These are phyloP conservation scores for Melanotaenia trifasciata DNA, from an alignment of 2,797 vertebrate genomes.

Conservation along the genomic window DNA sequence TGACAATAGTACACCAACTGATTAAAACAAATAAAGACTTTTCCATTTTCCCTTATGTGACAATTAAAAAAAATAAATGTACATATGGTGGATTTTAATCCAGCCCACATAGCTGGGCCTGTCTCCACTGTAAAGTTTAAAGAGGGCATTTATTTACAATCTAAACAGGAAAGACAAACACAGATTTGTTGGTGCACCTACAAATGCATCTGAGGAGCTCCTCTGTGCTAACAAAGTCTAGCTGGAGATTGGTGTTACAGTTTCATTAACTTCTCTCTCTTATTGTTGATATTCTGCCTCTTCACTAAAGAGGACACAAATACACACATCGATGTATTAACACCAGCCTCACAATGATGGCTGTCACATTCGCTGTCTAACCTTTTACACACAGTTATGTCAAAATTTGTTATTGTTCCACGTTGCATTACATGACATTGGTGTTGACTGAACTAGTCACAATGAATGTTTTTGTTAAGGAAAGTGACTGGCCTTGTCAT, in stretches of 20 bases:
- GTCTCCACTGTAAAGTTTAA: slow-evolving; percentile 40
- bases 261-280: background rate
- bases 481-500: slow-evolving; percentile 35
- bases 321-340: background rate
- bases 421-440: background rate
- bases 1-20: background rate
- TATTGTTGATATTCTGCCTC: background rate
- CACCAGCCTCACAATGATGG: background rate
- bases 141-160: slow-evolving; percentile 25
- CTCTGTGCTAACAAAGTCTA: background rate
- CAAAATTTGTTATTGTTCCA: background rate
- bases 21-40: slow-evolving; percentile 10
- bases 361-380: no score
- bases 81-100: background rate
- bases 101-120: slow-evolving; percentile 31
- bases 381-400: no score
- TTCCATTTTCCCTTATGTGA: background rate
- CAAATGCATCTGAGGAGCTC: background rate
- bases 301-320: background rate
- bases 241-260: background rate
- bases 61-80: background rate
- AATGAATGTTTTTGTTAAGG: slow-evolving; percentile 33
- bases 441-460: slow-evolving; percentile 39
- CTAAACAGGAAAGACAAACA: slow-evolving; percentile 58
- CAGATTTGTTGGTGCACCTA: slow-evolving; percentile 23